A percentile compares a stretch with the other conserved stretches of the same genome.
Evolutionary conservation across 1,140 invertebrate species (phyloP).

Genomic region (Wiebesia pumilae): DNA sequence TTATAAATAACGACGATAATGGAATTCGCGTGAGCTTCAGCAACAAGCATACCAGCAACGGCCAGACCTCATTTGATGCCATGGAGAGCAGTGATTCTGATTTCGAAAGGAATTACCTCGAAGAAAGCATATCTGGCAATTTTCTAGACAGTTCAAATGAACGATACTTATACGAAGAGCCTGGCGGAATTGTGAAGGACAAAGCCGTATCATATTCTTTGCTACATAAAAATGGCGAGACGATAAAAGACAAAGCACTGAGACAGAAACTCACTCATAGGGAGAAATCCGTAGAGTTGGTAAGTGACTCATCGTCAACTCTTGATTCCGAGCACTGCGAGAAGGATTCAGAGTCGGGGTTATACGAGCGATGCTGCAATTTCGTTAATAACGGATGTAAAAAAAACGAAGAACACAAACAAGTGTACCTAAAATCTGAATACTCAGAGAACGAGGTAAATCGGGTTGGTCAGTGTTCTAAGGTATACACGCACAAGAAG

Average conservation of each 20-base stretch:
- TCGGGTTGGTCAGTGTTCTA: slow-evolving; percentile 67
- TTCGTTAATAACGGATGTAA: slow-evolving; percentile 58
- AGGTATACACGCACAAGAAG: slow-evolving; percentile 70
- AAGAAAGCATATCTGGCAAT: slow-evolving; percentile 33
- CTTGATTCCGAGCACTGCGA: slow-evolving; percentile 38
- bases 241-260: background rate
- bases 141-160: slow-evolving; percentile 32
- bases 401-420: slow-evolving; percentile 49
- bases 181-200: slow-evolving; percentile 5
- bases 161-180: slow-evolving; percentile 44
- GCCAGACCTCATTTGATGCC: background rate
- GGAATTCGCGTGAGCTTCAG: slow-evolving; percentile 51
- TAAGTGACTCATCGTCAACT: slow-evolving; percentile 43
- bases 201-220: slow-evolving; percentile 23
- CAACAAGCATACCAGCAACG: slow-evolving; percentile 29
- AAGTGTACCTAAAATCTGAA: slow-evolving; percentile 54
- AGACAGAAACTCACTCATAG: slow-evolving; percentile 4
- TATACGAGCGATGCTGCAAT: slow-evolving; percentile 67
- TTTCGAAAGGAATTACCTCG: slow-evolving; percentile 46
- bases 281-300: slow-evolving; percentile 38
- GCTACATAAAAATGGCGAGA: slow-evolving; percentile 32
- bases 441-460: slow-evolving; percentile 59
- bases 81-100: slow-evolving; percentile 41
- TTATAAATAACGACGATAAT: slow-evolving; percentile 43
- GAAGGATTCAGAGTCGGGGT: slow-evolving; percentile 46